Evolutionary conservation across 2,113 vertebrate species (phyloP).

Genomic region (Pteropus alecto): DNA sequence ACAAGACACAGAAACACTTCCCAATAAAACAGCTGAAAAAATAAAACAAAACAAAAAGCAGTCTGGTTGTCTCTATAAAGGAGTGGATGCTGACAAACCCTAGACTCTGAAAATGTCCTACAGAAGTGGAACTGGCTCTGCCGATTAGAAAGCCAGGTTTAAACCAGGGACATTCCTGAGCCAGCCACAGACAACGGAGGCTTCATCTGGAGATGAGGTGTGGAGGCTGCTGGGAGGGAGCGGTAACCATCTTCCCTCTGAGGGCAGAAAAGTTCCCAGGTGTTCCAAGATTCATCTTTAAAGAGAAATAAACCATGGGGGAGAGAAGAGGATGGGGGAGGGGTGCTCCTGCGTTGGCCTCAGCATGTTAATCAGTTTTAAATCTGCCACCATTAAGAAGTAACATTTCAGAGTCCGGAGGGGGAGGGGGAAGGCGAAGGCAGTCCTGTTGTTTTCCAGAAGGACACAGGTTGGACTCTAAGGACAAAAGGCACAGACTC

Average conservation of each 20-base stretch:
- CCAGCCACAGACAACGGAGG: not conserved
- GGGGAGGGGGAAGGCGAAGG: not conserved
- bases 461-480: not conserved
- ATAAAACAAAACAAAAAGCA: not conserved
- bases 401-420: slow-evolving; percentile 17
- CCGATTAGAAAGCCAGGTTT: not conserved
- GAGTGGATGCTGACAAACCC: not conserved
- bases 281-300: not conserved
- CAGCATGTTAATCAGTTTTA: slow-evolving; percentile 66
- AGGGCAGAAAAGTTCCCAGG: not conserved
- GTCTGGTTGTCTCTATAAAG: not conserved
- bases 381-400: slow-evolving; percentile 41
- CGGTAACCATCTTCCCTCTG: not conserved
- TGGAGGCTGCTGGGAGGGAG: not conserved
- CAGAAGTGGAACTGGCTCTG: not conserved
- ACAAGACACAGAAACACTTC: not conserved
- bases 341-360: not conserved
- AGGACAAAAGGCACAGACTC: slow-evolving; percentile 46
- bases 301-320: not conserved
- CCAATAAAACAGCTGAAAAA: not conserved
- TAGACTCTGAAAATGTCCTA: not conserved
- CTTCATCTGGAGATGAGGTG: not conserved
- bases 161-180: not conserved
- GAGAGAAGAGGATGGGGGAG: not conserved
- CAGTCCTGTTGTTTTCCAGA: slow-evolving; percentile 19